Evolutionary conservation across 2,888 invertebrate species (phyloP), one percentile per base, ranked within the genome.

Genomic region (Taphrorychus bicolor): DNA sequence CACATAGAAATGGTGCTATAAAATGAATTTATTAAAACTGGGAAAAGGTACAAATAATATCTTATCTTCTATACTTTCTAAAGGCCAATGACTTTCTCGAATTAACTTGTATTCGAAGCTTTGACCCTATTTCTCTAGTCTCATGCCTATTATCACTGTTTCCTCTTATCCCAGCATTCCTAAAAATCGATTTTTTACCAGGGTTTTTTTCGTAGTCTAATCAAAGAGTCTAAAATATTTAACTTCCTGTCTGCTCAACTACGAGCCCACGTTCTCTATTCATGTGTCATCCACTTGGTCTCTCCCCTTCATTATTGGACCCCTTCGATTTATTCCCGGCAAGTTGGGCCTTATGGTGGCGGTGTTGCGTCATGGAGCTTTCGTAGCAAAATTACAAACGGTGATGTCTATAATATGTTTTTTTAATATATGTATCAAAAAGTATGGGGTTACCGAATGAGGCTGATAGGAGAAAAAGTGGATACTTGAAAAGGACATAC

Each of bases 271-370:
- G 42, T 61, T 16, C 23, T 61, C 54, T 5, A 23, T 53, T 61
- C 54, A 61, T 54, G 61, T 61, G 61, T 53, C 61, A 61, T 54
- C 61, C 61, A 54, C 54, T 45, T 24, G 21, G 53, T 17, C 42
- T 45, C 54, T 45, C 61, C 61, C 61, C 54, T 60, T 23, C 32
- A 18, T 45, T 24, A 45, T 61, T 23, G 16, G 61, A 24, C 53
- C 61, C 61, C 61, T 61, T 61, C 54, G 24, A 61, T 61, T 42
- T 52, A 40, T 21, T 32, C 52, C 40, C 17, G 19, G 52, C 52
- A 52, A 32, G 60, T 60, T 60, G 40, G 52, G 41, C 16, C 40
- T 60, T 60, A 51, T 52, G 18, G 32, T 32, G 32, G n/a, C n/a
- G n/a, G 9, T 32, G 2, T 32, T 32, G 32, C 32, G 32, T 9